These are phyloP conservation scores for Ormyrus thymus DNA, from an alignment of 2,888 invertebrate genomes.

Conservation along the genomic window DNA sequence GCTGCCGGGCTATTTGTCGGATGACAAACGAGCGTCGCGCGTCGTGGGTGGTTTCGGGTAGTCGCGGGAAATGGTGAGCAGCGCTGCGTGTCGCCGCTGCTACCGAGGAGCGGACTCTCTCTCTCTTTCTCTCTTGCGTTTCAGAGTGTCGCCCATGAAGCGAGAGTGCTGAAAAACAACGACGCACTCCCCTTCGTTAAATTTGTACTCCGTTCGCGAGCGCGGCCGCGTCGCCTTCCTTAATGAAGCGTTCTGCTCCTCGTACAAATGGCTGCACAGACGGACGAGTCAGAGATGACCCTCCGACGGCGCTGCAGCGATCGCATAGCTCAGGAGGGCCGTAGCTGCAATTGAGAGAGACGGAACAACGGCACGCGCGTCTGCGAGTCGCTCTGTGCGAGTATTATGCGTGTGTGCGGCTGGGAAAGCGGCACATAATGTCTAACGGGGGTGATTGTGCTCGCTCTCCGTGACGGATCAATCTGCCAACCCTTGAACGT, in stretches of 20 bases:
- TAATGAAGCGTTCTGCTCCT: no score
- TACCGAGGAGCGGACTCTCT: no score
- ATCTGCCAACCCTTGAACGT: conserved; percentile 69
- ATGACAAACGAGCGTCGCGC: conserved; percentile 74
- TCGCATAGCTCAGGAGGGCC: neutral
- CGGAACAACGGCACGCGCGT: neutral
- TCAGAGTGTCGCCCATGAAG: no score
- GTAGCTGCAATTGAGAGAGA: conserved; percentile 30
- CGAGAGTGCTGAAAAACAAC: no score
- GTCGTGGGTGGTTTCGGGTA: conserved; percentile 73
- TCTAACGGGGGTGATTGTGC: conserved; percentile 75
- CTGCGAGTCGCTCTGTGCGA: neutral
- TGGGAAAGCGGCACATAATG: conserved; percentile 69
- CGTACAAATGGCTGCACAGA: no score
- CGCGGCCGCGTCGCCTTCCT: no score
- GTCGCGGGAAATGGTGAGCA: conserved; percentile 74
- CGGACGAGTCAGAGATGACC: no score
- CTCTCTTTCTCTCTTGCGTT: no score
- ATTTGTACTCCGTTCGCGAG: no score
- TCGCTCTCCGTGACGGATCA: conserved; percentile 74
- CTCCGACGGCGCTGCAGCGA: no score
- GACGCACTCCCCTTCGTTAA: no score
- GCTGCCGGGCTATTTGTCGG: conserved; percentile 71
- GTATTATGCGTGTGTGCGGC: neutral
- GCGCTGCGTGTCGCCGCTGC: conserved; percentile 71